Conservation (phyloP, 2,888 invertebrate genomes). For the Macrostomum cliftonense region DNA sequence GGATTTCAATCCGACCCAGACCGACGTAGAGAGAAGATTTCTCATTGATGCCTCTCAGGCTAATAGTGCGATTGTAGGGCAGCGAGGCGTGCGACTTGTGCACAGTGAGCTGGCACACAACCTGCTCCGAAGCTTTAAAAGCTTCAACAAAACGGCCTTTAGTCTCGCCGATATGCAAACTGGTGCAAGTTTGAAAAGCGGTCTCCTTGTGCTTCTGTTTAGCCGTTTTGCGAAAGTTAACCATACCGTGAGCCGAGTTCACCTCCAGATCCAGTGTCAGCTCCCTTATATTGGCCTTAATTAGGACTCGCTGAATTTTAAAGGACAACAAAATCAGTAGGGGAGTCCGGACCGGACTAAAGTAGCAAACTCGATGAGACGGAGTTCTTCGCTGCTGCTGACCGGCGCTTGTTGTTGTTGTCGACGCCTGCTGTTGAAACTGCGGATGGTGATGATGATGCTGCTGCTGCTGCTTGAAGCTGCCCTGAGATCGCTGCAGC, state of each 20-base stretch:
- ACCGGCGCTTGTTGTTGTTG: no score
- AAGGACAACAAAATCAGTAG: no score
- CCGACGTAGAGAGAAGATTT: conserved; percentile 62
- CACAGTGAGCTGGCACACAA: conserved; percentile 4
- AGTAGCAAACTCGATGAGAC: no score
- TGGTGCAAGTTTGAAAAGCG: conserved; percentile 1
- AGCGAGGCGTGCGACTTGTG: neutral
- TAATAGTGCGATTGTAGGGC: no score
- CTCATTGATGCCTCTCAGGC: conserved; percentile 13
- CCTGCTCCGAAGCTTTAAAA: neutral
- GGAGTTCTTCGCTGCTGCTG: no score
- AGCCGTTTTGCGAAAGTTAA: neutral
- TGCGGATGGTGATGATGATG: no score
- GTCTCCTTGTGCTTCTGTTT: conserved; percentile 1
- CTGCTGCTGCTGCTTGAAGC: neutral
- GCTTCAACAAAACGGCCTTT: conserved; percentile 3
- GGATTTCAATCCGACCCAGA: conserved; percentile 70
- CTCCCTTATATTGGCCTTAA: no score
- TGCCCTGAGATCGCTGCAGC: conserved; percentile 34
- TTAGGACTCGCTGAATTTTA: no score
- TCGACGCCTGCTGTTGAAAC: no score
- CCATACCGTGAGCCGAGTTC: no score
- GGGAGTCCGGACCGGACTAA: no score
- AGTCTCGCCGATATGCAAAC: neutral
- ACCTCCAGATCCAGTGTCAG: no score